Base-by-base conservation (phyloP, 1,140 invertebrate genomes). In the Diorhabda sublineata region DNA sequence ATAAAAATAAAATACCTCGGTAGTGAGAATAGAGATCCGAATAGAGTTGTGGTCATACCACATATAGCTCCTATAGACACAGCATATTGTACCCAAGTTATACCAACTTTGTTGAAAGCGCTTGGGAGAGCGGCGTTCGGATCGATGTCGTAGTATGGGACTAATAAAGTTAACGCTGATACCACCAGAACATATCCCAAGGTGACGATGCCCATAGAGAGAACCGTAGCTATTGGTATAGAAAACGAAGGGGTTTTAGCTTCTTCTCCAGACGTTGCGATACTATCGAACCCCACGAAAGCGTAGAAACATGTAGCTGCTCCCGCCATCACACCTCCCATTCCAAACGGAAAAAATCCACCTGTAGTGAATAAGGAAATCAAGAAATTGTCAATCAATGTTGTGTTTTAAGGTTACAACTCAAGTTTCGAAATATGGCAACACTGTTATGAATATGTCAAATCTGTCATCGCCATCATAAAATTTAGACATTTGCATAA, bases 261-360 rank as follows among this genome's bases (percentile, higher is more conserved):
- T 82, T 96, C 94, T 82, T 96, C 93, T 6, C 92, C 91, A 0
- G 92, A 89, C 0, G 93, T 94, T 5, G 91, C 93, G 58, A 96
- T 94, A 70, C 92, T 92, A 76, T 96, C 94, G 75, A 93, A 92
- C 0, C 92, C 94, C 8, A 95, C 90, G 74, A 92, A 96, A 0
- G 93, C 93, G 76, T 94, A 96, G 75, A 96, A 96, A 81, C 92
- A 95, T 4, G 92, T 92, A 0, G 94, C 94, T 3, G 94, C 93
- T 26, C 92, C 93, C 3, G 89, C 86, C 41, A 92, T 82, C 0
- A 93, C 89, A 2, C 92, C 92, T 2, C 84, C 84, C 64, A 92
- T 85, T n/a, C 93, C 92, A 76, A 84, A 94, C 0, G 95, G 94
- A 72, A 95, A 82, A 78, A 96, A 78, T 7, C 93, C 93, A 4